Conservation (phyloP, 2,888 invertebrate genomes). For the Leucoptera coffeella region DNA sequence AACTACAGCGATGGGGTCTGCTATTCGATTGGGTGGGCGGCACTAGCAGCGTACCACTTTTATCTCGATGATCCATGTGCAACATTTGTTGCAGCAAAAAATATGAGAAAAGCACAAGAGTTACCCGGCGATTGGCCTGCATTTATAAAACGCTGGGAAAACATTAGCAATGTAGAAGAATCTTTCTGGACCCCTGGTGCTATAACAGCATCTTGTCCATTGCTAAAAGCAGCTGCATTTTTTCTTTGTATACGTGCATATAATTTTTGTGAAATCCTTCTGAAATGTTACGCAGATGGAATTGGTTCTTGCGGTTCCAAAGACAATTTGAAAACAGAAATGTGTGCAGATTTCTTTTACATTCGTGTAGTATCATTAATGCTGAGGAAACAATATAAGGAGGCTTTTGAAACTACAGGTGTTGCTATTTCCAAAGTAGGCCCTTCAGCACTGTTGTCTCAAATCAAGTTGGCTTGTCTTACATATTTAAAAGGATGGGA, state of each 20-base stretch:
- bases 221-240: conserved; percentile 33
- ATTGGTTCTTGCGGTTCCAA: conserved; percentile 21
- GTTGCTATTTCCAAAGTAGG: conserved; percentile 21
- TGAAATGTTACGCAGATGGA: conserved; percentile 20
- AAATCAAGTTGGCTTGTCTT: conserved; percentile 26
- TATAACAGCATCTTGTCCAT: conserved; percentile 17
- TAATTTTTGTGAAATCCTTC: conserved; percentile 19
- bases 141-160: conserved; percentile 22
- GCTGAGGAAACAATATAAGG: conserved; percentile 14
- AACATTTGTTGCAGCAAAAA: conserved; percentile 26
- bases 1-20: conserved; percentile 27
- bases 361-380: conserved; percentile 23
- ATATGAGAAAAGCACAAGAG: conserved; percentile 32
- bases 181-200: conserved; percentile 23
- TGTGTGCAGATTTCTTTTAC: conserved; percentile 20
- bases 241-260: conserved; percentile 35
- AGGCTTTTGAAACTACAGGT: conserved; percentile 16
- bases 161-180: conserved; percentile 34
- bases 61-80: conserved; percentile 14
- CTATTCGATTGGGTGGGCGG: conserved; percentile 37
- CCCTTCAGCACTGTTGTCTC: conserved; percentile 22
- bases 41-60: conserved; percentile 28
- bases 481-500: conserved; percentile 21
- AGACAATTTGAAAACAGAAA: conserved; percentile 7
- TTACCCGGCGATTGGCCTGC: conserved; percentile 24